Base-by-base conservation (phyloP, 2,888 invertebrate species). In the Eulithis testata region DNA sequence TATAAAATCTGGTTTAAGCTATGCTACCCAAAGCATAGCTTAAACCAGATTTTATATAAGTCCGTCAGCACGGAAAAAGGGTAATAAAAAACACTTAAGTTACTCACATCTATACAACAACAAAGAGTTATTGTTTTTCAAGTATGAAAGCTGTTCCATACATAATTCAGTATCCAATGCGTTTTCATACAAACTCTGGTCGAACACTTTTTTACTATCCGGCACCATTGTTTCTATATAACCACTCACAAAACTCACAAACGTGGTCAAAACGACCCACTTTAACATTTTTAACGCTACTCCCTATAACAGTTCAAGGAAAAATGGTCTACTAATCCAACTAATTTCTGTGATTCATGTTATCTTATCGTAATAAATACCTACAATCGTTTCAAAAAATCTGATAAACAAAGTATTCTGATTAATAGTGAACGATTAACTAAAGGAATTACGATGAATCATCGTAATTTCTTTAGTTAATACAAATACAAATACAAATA, bases 111-210 rank as follows among this genome's bases (percentile, higher is more conserved):
- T 71, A 31, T 76, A 60, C 14, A 81, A 68, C 12, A 89, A 70
- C 1, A 68, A 2, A 0, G 75, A 70, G 62, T 81, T 73, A 64
- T 85, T 79, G 5, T 70, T 66, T 4, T 71, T 50, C 40, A 90
- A 75, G 63, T 80, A 83, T 4, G 53, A 58, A n/a, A 90, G 70
- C 71, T 91, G 89, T 31, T 75, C 69, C n/a, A 74, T 67, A 76
- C 91, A 91, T 53, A 84, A 60, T 58, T 83, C 80, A 7, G 78
- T 60, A 76, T 91, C 81, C 45, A 91, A 69, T 11, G 86, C 88
- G 59, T 79, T 73, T 67, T 85, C 77, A 70, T 82, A 90, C 40
- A 89, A 76, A 62, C 83, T 80, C 44, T 71, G 69, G 73, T 90
- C 84, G 64, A 89, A 85, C 8, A 74, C 79, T 59, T 74, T 69